Evolutionary conservation across 2,113 vertebrate genomes (phyloP), one percentile per base, ranked within the genome.

Genomic region (Calypte anna): DNA sequence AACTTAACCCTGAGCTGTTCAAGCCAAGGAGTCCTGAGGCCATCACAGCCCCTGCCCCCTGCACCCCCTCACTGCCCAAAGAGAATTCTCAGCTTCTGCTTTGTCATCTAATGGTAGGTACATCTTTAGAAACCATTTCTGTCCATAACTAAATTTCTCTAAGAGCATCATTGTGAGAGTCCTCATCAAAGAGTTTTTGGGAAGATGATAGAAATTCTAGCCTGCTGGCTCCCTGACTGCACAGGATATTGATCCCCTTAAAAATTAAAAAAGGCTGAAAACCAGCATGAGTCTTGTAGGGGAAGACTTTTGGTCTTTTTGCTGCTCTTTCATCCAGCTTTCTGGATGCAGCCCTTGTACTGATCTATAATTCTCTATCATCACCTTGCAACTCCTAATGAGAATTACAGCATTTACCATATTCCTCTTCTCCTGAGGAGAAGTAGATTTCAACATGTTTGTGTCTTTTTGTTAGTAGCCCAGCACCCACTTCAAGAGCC

Each of bases 31-130:
- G 53, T 15, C 53, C 36, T 17, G 30, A 81, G 51, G 22, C 80
- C 28, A 19, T 5, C 4, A 1, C 0, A 1, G 50, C 36, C 46
- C 40, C 55, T 13, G 7, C 8, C 28, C 38, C 4, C 53, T 43
- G 46, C 36, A 9, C 18, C 36, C 57, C 30, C 2, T 27, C 9
- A 7, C 28, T 16, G 40, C 50, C 51, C 57, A 50, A 25, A 38
- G 54, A 62, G 16, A 84, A 78, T 15, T 69, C 21, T 43, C 74
- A 54, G 44, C 62, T 69, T 31, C 53, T 72, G 2, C 40, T 50
- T 33, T 1, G 0, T 38, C 67, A 53, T 25, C 66, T 74, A 23
- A 53, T 8, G 27, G 38, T 10, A 4, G 5, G 36, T 38, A 38
- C 36, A 28, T 9, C 74, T 55, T 69, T 5, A 59, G 76, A 57